These are phyloP conservation scores for Protaetia brevitarsis DNA, from an alignment of 1,140 invertebrate genomes.

Conservation along the genomic window DNA sequence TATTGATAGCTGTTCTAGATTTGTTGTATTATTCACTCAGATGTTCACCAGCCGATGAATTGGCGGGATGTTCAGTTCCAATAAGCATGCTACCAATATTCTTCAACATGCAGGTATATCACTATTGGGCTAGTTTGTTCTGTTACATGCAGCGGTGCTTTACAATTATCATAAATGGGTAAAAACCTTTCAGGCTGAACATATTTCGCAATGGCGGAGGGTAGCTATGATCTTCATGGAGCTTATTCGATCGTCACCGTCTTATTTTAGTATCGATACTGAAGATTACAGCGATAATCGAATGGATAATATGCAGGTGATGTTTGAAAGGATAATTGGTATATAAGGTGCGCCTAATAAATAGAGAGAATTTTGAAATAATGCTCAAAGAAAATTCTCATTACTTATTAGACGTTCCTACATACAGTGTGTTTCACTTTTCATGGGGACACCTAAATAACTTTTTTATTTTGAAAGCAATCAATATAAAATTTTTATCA, in stretches of 20 bases:
- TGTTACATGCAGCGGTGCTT: no score
- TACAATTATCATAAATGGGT: neutral
- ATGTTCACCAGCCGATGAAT: constrained; percentile 49
- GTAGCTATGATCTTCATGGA: constrained; percentile 44
- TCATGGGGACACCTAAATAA: no score
- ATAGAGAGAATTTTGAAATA: neutral
- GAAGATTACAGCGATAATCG: constrained; percentile 13
- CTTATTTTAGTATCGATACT: constrained; percentile 26
- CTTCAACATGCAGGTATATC: constrained; percentile 51
- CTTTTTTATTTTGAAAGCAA: no score
- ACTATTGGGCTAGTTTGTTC: neutral
- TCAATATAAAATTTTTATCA: no score
- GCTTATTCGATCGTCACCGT: constrained; percentile 40
- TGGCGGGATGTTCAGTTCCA: constrained; percentile 49
- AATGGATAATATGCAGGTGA: neutral
- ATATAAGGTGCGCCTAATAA: neutral
- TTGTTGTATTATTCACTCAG: constrained; percentile 48
- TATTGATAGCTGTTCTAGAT: constrained; percentile 47
- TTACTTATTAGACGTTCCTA: neutral
- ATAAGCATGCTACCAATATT: constrained; percentile 51
- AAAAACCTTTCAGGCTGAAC: constrained; percentile 39
- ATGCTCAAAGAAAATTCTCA: neutral
- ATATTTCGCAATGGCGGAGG: constrained; percentile 43
- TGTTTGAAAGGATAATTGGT: neutral
- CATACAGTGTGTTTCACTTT: neutral